Evolutionary conservation across 1,140 invertebrate genomes (phyloP), one percentile per base, ranked within the genome.

Genomic region (Drosophila ironensis): DNA sequence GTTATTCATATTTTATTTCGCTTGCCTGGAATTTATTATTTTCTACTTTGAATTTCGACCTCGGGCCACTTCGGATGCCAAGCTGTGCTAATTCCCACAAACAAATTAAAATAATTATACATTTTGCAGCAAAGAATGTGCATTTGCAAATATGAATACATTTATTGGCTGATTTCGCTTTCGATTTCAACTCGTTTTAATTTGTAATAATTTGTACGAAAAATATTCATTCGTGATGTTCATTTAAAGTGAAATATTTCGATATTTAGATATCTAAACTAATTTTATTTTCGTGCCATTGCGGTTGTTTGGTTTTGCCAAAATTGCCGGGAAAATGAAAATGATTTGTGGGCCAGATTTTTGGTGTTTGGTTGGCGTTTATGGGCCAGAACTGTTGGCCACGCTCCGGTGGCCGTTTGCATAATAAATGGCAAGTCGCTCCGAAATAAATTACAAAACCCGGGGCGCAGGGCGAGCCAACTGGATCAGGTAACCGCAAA

Each of bases 351-450:
- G 25, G 42, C 20, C 50, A 72, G 45, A 48, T 35, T n/a, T 22
- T 71, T 20, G 42, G 40, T 56, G 61, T 47, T 66, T 44, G 48
- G 50, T 44, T 47, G 48, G 48, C 54, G 51, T 72, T 81, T 72
- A 63, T 76, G 67, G 53, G 54, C 50, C 41, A 52, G 53, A 82
- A 82, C 61, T 76, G 77, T 50, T 77, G 63, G 69, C 66, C 71
- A 67, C 66, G 80, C 70, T 57, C 33, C 22, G 35, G 46, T 17
- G 70, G 41, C 57, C 38, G 63, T 78, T 82, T 84, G 72, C 78
- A 82, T 82, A 84, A 77, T 84, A 84, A 82, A 82, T 77, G 69
- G 57, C 61, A 56, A 57, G 67, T 64, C 16, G 40, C 45, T 42
- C 46, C 28, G 40, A 84, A 84, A 82, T 84, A 84, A 74, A 82